These are phyloP conservation scores for Drosophila busckii DNA, from an alignment of 1,140 invertebrate genomes.

Conservation along the genomic window DNA sequence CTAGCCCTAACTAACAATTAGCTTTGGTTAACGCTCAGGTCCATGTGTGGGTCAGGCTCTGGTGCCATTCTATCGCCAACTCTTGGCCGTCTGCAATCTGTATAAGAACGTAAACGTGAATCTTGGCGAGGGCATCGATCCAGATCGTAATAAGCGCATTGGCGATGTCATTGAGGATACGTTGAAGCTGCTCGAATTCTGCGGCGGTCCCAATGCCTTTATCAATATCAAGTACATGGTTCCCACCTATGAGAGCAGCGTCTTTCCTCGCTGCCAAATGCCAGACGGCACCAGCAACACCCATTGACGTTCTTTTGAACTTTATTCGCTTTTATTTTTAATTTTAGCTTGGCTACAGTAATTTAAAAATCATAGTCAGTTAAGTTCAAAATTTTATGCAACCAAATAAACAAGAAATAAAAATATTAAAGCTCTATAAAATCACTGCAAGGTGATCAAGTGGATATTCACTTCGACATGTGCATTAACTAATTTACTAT, in stretches of 20 bases:
- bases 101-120: constrained; percentile 93
- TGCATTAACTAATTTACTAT: no score
- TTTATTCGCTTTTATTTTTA: not conserved
- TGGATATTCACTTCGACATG: no score
- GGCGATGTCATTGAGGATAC: constrained; percentile 95
- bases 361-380: constrained; percentile 8
- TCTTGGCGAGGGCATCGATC: constrained; percentile 88
- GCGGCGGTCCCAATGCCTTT: constrained; percentile 95
- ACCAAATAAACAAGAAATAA: no score
- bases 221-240: constrained; percentile 99
- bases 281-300: not conserved
- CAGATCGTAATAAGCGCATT: constrained; percentile 89
- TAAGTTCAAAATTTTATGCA: constrained; percentile 26
- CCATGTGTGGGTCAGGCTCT: constrained; percentile 87
- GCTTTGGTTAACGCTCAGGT: constrained; percentile 25
- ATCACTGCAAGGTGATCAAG: not conserved
- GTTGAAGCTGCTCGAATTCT: constrained; percentile 91
- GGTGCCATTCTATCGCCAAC: constrained; percentile 95
- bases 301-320: not conserved
- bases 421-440: not conserved
- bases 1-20: not conserved
- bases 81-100: constrained; percentile 92
- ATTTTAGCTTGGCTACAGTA: constrained; percentile 11
- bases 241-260: constrained; percentile 97
- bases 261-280: constrained; percentile 78